Evolutionary conservation across 2,113 vertebrate genomes (phyloP).

Genomic region (Siphamia tubifer): DNA sequence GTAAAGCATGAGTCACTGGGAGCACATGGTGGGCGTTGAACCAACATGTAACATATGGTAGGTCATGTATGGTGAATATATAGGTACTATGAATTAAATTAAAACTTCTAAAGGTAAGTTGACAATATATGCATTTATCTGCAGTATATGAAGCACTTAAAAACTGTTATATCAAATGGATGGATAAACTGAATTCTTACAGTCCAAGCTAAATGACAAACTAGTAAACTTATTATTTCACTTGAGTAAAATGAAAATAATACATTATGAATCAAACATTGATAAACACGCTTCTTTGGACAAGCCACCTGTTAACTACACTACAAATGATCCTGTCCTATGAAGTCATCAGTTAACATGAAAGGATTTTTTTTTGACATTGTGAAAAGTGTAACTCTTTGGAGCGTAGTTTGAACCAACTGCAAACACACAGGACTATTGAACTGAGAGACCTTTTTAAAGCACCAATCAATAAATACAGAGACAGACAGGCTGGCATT

Average conservation of each 20-base stretch:
- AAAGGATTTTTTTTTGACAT: neutral
- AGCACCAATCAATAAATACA: constrained; percentile 31
- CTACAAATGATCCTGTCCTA: neutral
- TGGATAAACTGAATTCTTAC: too few species aligned
- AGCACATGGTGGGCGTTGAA: neutral
- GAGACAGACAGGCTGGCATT: constrained; percentile 23
- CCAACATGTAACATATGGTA: neutral
- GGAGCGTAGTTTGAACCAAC: neutral
- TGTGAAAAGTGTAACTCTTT: neutral
- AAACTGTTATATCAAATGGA: too few species aligned
- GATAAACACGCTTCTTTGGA: too few species aligned
- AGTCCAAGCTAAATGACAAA: too few species aligned
- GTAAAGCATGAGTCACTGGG: constrained; percentile 13
- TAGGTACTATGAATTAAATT: neutral
- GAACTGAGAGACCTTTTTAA: constrained; percentile 11
- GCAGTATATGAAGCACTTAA: too few species aligned
- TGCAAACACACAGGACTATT: neutral
- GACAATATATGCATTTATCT: too few species aligned
- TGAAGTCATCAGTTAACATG: neutral
- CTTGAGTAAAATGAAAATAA: too few species aligned
- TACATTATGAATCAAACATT: too few species aligned
- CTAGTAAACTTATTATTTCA: too few species aligned
- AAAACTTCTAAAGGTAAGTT: too few species aligned
- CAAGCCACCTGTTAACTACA: too few species aligned
- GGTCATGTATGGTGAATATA: neutral